Conservation (phyloP, 2,888 invertebrate species). For the Drosophila bunnanda region DNA sequence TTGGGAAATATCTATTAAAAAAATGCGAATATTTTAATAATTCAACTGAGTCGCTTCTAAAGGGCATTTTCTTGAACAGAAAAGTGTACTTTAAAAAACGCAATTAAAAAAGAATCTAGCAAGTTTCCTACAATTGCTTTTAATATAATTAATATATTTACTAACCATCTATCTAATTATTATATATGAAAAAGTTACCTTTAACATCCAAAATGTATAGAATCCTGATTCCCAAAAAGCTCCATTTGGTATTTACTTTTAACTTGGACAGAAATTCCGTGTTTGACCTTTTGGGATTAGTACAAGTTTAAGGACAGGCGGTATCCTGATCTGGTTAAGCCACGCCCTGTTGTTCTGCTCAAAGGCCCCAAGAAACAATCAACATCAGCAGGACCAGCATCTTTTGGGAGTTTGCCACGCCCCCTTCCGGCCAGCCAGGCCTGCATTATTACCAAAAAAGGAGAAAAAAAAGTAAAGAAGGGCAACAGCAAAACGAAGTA, state of each 20-base stretch:
- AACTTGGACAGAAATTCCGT: not conserved
- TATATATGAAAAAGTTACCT: not conserved
- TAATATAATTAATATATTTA: too few species aligned
- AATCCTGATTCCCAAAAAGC: not conserved
- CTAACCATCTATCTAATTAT: too few species aligned
- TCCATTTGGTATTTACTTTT: constrained; percentile 4
- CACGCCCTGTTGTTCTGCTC: constrained; percentile 1
- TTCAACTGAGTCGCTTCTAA: too few species aligned
- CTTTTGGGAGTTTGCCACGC: constrained; percentile 2
- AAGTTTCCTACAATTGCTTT: too few species aligned
- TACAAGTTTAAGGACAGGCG: constrained; percentile 1
- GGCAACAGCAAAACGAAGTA: constrained; percentile 34
- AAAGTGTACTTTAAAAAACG: too few species aligned
- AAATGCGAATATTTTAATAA: too few species aligned
- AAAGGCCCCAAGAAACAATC: constrained; percentile 19
- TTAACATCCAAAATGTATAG: not conserved
- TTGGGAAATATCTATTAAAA: too few species aligned
- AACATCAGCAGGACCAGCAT: constrained; percentile 31
- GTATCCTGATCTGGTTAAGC: constrained; percentile 14
- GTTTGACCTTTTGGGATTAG: constrained; percentile 11
- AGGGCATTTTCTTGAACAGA: not conserved
- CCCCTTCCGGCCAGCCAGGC: not conserved
- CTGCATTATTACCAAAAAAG: constrained; percentile 27
- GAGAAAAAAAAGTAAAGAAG: constrained; percentile 6
- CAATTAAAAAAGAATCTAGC: too few species aligned